Percentiles rank a stretch among this genome's conserved stretches.
Conservation (phyloP, 2,113 vertebrate genomes). For the Peromyscus maniculatus region DNA sequence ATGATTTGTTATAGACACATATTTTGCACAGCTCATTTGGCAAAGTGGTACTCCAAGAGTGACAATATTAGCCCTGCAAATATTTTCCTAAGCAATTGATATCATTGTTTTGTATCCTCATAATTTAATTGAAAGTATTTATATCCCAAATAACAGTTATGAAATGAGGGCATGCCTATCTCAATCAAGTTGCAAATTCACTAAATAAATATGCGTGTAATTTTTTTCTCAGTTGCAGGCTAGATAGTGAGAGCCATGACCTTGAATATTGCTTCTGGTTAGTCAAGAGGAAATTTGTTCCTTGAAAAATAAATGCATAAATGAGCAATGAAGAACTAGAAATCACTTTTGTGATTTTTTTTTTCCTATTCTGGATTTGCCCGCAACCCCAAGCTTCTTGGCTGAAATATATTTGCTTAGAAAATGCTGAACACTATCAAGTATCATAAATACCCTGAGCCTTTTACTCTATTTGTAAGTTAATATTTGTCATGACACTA, state of each 20-base stretch:
- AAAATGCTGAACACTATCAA: not conserved
- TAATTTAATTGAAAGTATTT: constrained; percentile 37
- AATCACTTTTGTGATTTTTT: not conserved
- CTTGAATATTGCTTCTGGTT: not conserved
- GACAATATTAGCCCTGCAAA: constrained; percentile 8
- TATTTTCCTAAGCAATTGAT: constrained; percentile 40
- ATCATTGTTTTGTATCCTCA: constrained; percentile 34
- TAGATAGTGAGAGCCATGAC: not conserved
- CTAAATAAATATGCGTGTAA: not conserved
- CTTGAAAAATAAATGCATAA: not conserved
- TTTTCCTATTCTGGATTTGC: not conserved
- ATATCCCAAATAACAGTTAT: not conserved
- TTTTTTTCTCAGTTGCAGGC: not conserved
- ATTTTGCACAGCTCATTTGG: constrained; percentile 12
- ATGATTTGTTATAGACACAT: constrained; percentile 27
- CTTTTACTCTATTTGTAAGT: not conserved
- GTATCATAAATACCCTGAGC: not conserved
- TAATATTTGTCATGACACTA: not conserved
- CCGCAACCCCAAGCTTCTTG: not conserved
- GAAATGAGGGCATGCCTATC: constrained; percentile 1
- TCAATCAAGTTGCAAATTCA: constrained; percentile 44
- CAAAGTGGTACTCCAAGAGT: constrained; percentile 46
- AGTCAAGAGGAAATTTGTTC: constrained; percentile 6
- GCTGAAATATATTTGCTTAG: constrained; percentile 4
- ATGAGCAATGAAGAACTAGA: not conserved